Conservation (phyloP, 2,113 vertebrate genomes). For the Climacteris rufus region DNA sequence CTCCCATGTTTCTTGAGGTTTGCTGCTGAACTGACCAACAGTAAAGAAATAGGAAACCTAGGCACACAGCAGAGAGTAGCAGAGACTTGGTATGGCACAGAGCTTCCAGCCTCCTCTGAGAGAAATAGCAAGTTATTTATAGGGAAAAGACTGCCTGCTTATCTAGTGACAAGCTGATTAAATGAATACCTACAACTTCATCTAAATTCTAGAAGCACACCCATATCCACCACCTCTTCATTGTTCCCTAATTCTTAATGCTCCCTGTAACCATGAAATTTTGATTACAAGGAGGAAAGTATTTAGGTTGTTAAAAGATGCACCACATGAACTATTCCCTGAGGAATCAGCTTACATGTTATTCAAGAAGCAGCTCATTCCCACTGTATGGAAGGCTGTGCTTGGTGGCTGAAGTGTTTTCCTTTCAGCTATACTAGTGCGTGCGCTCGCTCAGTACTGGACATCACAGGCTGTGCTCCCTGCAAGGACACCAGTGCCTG, state of each 20-base stretch:
- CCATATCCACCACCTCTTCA: background rate
- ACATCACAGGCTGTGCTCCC: background rate
- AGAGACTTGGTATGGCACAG: background rate
- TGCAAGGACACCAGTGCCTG: background rate
- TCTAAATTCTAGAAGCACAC: background rate
- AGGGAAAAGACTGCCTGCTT: background rate
- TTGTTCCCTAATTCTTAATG: background rate
- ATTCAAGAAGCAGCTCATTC: background rate
- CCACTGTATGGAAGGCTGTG: background rate
- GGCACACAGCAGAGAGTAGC: background rate
- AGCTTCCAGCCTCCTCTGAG: background rate
- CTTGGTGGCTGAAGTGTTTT: background rate
- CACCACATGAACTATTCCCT: background rate
- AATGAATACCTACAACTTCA: background rate
- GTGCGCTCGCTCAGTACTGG: background rate
- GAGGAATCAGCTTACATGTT: background rate
- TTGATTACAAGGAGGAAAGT: background rate
- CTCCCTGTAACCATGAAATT: background rate
- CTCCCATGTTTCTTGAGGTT: background rate
- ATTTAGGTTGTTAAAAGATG: background rate
- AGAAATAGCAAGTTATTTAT: background rate
- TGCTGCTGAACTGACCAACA: slow-evolving; percentile 7
- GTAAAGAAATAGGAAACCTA: background rate
- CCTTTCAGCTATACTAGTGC: background rate
- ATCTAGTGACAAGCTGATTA: background rate